Evolutionary conservation across 2,888 invertebrate genomes (phyloP).

Genomic region (Pherbina coryleti): DNA sequence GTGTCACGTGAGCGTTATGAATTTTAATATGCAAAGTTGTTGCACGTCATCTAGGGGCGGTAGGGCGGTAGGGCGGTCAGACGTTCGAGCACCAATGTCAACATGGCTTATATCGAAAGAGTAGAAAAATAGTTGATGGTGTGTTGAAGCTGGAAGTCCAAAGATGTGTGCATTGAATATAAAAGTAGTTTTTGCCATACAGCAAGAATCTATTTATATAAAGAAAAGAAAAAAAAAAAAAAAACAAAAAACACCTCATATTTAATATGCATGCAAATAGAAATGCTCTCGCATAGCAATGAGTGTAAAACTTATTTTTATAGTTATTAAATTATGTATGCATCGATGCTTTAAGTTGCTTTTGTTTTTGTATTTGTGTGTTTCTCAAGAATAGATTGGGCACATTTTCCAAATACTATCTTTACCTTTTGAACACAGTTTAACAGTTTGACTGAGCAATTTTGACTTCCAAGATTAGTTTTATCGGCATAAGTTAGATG

Average conservation of each 20-base stretch:
- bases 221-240: neutral
- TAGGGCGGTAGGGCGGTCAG: too few relatives aligned
- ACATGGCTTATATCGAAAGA: neutral
- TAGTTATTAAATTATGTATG: too few relatives aligned
- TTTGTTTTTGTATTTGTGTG: too few relatives aligned
- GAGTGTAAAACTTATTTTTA: neutral
- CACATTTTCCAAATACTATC: too few relatives aligned
- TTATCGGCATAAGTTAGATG: too few relatives aligned
- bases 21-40: slow-evolving; percentile 38
- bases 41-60: neutral
- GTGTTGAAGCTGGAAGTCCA: neutral
- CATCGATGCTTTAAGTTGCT: too few relatives aligned
- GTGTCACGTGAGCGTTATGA: slow-evolving; percentile 38
- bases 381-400: too few relatives aligned
- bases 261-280: neutral
- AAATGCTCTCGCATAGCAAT: slow-evolving; percentile 3
- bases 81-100: too few relatives aligned
- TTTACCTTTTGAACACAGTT: too few relatives aligned
- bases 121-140: neutral
- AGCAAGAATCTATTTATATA: neutral
- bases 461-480: too few relatives aligned
- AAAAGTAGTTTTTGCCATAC: neutral
- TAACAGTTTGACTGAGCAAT: too few relatives aligned
- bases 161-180: neutral
- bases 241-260: neutral